Evolutionary conservation across 2,113 vertebrate genomes (phyloP), one percentile per base, ranked within the genome.

Genomic region (Hystrix cristata): DNA sequence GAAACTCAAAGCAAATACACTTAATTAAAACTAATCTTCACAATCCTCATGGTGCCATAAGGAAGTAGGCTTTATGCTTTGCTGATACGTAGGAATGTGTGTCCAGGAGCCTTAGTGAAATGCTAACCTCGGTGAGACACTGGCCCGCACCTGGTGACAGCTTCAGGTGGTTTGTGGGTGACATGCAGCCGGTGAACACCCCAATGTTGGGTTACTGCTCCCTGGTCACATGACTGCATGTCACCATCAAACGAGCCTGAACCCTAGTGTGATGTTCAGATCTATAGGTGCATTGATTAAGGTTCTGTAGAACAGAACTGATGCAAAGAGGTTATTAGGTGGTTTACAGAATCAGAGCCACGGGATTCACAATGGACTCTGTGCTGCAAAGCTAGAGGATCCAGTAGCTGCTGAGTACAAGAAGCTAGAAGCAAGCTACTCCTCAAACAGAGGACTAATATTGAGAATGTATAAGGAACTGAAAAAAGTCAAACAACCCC

Each of bases 1-100:
- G 65, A 59, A 95, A 67, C 83, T 87, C 69, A 57, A 87, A 80
- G 59, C 91, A 96, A 95, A 71, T 83, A 92, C 3, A 5, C 62
- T 71, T 82, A 96, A 95, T 86, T 69, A 83, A 83, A 91, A 59
- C 38, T 31, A 76, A 87, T 65, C 76, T 60, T 69, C 13, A 5
- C 31, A 23, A 48, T 80, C 53, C 86, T 81, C 15, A 31, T 15
- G 29, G 60, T 62, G 72, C 48, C 9, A 23, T 67, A n/a, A 51
- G 34, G 29, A 71, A 81, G 29, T 1, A 18, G 62, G 14, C n/a
- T 8, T 21, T 8, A 1, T 53, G 80, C 25, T 57, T 55, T 53
- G 0, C 18, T 6, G 48, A 15, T 3, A 7, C 0, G 0, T 0
- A 14, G 78, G 21, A 25, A n/a, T 8, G 29, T 6, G 14, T 2